A percentile compares a stretch with the other conserved stretches of the same genome.
These are phyloP conservation scores for Drosophila grimshawi DNA, from an alignment of 1,140 invertebrate species.

Conservation along the genomic window DNA sequence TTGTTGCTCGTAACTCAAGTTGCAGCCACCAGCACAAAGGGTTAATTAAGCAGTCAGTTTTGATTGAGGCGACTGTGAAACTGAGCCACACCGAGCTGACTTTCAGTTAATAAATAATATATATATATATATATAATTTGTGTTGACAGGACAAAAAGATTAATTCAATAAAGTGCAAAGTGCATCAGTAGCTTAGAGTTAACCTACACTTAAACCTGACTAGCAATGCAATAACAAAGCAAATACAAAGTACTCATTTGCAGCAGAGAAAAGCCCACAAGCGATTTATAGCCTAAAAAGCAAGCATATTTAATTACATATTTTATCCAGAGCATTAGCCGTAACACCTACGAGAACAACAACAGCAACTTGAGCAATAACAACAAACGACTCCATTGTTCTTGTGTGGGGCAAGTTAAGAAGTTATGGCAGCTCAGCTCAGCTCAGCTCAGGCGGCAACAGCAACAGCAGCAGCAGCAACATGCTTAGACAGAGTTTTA, in stretches of 20 bases:
- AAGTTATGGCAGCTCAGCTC: slow-evolving; percentile 59
- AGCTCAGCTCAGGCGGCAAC: too few relatives aligned
- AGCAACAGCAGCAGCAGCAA: neutral
- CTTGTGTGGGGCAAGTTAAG: slow-evolving; percentile 46
- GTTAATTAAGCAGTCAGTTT: slow-evolving; percentile 58
- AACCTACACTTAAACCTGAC: slow-evolving; percentile 4
- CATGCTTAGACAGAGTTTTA: slow-evolving; percentile 19
- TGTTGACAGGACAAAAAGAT: too few relatives aligned
- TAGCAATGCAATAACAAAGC: slow-evolving; percentile 28
- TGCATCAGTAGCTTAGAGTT: slow-evolving; percentile 1
- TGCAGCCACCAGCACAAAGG: slow-evolving; percentile 46
- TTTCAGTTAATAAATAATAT: too few relatives aligned
- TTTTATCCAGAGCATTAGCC: slow-evolving; percentile 72
- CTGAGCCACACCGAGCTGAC: too few relatives aligned
- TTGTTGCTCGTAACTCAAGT: slow-evolving; percentile 50
- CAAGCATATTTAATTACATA: slow-evolving; percentile 72
- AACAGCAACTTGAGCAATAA: slow-evolving; percentile 14
- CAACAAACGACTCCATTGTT: slow-evolving; percentile 21
- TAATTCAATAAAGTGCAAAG: neutral
- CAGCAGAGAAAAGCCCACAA: slow-evolving; percentile 39
- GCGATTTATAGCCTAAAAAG: slow-evolving; percentile 61
- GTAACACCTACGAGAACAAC: slow-evolving; percentile 65
- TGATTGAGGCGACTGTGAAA: slow-evolving; percentile 20
- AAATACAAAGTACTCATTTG: slow-evolving; percentile 17
- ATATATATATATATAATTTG: too few relatives aligned